Evolutionary conservation across 2,797 vertebrate genomes (phyloP).

Genomic region (Cynopterus sphinx): DNA sequence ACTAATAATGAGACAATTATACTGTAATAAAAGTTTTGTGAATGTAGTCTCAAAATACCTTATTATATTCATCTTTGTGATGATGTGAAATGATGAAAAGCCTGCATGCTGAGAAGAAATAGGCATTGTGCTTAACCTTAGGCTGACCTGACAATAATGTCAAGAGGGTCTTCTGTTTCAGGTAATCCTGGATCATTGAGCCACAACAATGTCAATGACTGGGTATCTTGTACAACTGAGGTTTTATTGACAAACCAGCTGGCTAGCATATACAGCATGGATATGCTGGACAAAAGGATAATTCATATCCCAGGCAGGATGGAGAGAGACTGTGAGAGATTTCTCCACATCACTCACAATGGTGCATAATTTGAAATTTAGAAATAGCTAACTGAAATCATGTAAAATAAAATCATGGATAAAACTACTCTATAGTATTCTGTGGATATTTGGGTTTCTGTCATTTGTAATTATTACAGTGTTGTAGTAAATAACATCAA

Average conservation of each 20-base stretch:
- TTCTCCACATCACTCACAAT: too few relatives aligned
- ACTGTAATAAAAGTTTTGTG: too few relatives aligned
- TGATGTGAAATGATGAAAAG: too few relatives aligned
- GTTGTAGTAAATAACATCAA: too few relatives aligned
- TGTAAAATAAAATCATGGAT: background rate
- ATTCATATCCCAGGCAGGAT: too few relatives aligned
- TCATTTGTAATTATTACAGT: background rate
- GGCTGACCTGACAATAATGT: background rate
- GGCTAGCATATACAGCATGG: background rate
- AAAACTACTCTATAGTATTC: background rate
- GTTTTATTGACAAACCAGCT: background rate
- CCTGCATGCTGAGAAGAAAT: background rate
- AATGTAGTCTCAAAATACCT: background rate
- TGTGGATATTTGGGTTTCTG: background rate
- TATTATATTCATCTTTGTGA: too few relatives aligned
- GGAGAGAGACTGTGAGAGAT: too few relatives aligned
- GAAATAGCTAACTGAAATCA: background rate
- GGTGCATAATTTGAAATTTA: too few relatives aligned
- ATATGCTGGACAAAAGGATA: background rate
- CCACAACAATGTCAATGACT: too few relatives aligned
- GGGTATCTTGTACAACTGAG: too few relatives aligned
- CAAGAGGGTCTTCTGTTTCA: background rate
- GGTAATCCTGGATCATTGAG: background rate
- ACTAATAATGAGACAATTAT: background rate
- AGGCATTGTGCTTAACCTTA: background rate